Evolutionary conservation across 2,888 invertebrate genomes (phyloP).

Genomic region (Melieria crassipennis): DNA sequence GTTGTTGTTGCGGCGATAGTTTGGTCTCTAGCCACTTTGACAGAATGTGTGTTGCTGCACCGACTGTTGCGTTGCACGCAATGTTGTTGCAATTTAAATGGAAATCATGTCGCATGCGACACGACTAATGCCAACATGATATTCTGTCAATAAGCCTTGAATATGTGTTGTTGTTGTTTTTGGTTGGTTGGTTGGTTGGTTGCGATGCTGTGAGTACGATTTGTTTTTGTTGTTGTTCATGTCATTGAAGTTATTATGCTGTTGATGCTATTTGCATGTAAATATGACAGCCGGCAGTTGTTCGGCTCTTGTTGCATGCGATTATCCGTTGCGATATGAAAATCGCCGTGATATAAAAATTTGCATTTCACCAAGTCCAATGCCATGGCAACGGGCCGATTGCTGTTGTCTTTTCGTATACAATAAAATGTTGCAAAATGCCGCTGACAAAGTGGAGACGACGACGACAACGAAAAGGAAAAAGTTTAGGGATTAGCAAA

Average conservation of each 20-base stretch:
- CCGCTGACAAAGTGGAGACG: no score
- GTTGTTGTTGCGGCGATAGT: neutral
- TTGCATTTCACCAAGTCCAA: no score
- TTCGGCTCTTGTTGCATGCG: constrained; percentile 30
- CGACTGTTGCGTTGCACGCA: constrained; percentile 22
- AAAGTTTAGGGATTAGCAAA: no score
- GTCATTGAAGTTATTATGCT: constrained; percentile 9
- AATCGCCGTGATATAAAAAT: neutral
- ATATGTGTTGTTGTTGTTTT: constrained; percentile 18
- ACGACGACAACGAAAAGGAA: no score
- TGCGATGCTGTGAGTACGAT: neutral
- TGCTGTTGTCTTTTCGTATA: no score
- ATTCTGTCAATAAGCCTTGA: constrained; percentile 34
- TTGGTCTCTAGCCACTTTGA: neutral
- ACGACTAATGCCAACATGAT: constrained; percentile 33
- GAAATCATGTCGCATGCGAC: constrained; percentile 26
- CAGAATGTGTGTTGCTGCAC: constrained; percentile 19
- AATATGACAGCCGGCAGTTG: constrained; percentile 32
- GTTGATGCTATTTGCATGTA: constrained; percentile 33
- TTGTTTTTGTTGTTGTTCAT: constrained; percentile 16
- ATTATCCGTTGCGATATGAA: constrained; percentile 24
- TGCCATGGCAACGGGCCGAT: no score
- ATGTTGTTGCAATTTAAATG: constrained; percentile 24
- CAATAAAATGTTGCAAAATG: no score
- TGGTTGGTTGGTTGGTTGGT: neutral